phyloP scores from a whole-genome alignment of 2,888 invertebrate species.

The Stenolophus ochropezus region DNA sequence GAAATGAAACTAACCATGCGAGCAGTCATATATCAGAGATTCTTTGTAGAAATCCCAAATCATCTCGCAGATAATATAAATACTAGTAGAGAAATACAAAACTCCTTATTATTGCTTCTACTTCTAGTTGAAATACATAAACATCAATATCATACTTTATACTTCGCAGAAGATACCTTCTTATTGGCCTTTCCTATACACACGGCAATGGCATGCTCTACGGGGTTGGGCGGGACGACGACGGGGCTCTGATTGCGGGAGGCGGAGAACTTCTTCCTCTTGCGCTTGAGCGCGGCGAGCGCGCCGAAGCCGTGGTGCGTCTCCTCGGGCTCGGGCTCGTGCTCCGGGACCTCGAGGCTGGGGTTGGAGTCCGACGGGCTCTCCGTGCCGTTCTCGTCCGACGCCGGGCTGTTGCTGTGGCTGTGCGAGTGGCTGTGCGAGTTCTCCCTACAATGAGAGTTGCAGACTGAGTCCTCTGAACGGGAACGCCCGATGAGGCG shows the following conservation, averaged over 20 bases:
- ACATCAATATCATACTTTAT: slow-evolving; percentile 32
- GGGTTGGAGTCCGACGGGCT: slow-evolving; percentile 84
- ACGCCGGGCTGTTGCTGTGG: slow-evolving; percentile 77
- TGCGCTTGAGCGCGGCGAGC: slow-evolving; percentile 84
- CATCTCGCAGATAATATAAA: neutral
- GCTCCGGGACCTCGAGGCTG: slow-evolving; percentile 73
- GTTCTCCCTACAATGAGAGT: slow-evolving; percentile 74
- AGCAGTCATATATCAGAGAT: neutral
- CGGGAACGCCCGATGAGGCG: slow-evolving; percentile 86
- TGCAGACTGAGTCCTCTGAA: slow-evolving; percentile 89
- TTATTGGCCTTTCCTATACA: slow-evolving; percentile 67
- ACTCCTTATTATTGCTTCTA: neutral
- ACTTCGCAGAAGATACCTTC: slow-evolving; percentile 64
- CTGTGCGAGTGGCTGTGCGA: slow-evolving; percentile 74
- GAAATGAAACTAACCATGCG: neutral
- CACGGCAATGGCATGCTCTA: slow-evolving; percentile 69
- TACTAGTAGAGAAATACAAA: neutral
- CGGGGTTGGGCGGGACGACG: slow-evolving; percentile 73
- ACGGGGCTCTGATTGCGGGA: slow-evolving; percentile 82
- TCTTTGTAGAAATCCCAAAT: neutral
- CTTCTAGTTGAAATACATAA: neutral
- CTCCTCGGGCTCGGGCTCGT: slow-evolving; percentile 65
- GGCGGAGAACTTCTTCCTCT: slow-evolving; percentile 89
- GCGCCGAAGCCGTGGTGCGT: slow-evolving; percentile 74
- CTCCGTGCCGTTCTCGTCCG: slow-evolving; percentile 83